Evolutionary conservation across 2,113 vertebrate genomes (phyloP), one percentile per base, ranked within the genome.

Genomic region (Cranoglanis bouderius): DNA sequence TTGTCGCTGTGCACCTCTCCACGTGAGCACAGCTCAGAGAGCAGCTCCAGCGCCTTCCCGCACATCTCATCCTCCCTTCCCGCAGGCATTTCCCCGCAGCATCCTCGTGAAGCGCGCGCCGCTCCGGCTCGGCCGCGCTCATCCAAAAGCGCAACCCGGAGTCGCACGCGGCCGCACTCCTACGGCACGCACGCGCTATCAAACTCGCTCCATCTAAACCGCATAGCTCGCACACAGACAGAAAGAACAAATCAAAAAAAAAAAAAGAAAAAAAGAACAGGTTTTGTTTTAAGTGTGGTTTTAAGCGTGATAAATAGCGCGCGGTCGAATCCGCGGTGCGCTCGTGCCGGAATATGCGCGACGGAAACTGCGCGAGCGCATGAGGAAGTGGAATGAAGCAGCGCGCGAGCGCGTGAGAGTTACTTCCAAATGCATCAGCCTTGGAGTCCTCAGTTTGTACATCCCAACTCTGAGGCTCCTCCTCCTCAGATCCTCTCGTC

Each of bases 31-130:
- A 99, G 97, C 94, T 98, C 97, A 90, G 97, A 97, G 93, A 99
- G 95, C 94, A 99, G 97, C 95, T 97, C 96, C 93, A 99, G 97
- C 94, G 98, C 98, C 95, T 97, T 98, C 96, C 97, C 96, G 97
- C 98, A 99, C 95, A 99, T 97, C 97, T 97, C 97, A 96, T 98
- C 97, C 97, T 98, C 97, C 96, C 96, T 97, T 97, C 97, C 98
- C 96, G 96, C 97, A 96, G 97, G 97, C 98, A 99, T 99, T 96
- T 97, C 97, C 97, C 97, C 96, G 96, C 97, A 97, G 97, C 98
- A 99, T 98, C 97, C 97, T 99, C 96, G 95, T 95, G 94, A 95
- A 95, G 95, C 91, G 92, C 92, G 92, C 81, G 93, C 91, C 90
- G 77, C 92, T 87, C 90, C 91, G 81, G 18, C 88, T 92, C 90